Conservation (phyloP, 2,797 vertebrate genomes). For the Benthosema pterotum region DNA sequence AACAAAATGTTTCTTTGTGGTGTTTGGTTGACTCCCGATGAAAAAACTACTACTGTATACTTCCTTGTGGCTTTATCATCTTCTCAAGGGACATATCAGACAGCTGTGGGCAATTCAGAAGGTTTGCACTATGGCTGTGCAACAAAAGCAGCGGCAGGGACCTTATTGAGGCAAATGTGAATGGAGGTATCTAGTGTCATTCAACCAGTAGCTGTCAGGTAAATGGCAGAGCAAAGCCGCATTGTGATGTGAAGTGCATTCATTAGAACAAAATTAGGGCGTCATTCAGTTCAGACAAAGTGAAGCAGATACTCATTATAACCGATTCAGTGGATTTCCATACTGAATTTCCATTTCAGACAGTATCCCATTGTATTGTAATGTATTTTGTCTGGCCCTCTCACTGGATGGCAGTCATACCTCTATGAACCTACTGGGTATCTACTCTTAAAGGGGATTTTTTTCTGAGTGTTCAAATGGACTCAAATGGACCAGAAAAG, state of each 20-base stretch:
- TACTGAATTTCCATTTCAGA: slow-evolving; percentile 57
- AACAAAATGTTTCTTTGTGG: background rate
- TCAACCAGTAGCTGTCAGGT: slow-evolving; percentile 33
- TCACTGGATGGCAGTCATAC: slow-evolving; percentile 25
- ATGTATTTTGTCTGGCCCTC: slow-evolving; percentile 20
- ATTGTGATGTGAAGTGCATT: slow-evolving; percentile 27
- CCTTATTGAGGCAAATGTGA: slow-evolving; percentile 53
- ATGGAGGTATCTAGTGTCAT: slow-evolving; percentile 61
- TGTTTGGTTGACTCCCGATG: slow-evolving; percentile 13
- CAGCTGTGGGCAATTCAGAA: slow-evolving; percentile 42
- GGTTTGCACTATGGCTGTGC: slow-evolving; percentile 49
- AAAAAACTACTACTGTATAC: background rate
- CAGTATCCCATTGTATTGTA: slow-evolving; percentile 1
- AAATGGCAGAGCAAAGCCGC: slow-evolving; percentile 16
- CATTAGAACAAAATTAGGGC: slow-evolving; percentile 45
- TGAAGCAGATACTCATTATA: slow-evolving; percentile 24
- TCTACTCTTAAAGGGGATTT: too few relatives aligned
- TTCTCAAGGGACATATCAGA: slow-evolving; percentile 22
- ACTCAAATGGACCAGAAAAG: too few relatives aligned
- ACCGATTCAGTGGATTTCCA: slow-evolving; percentile 23
- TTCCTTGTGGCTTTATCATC: slow-evolving; percentile 26
- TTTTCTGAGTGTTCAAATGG: too few relatives aligned
- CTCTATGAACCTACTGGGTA: too few relatives aligned
- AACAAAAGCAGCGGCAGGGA: slow-evolving; percentile 51
- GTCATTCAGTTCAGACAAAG: slow-evolving; percentile 42